These are phyloP conservation scores for Alcis repandata DNA, from an alignment of 2,888 invertebrate genomes.

Conservation along the genomic window DNA sequence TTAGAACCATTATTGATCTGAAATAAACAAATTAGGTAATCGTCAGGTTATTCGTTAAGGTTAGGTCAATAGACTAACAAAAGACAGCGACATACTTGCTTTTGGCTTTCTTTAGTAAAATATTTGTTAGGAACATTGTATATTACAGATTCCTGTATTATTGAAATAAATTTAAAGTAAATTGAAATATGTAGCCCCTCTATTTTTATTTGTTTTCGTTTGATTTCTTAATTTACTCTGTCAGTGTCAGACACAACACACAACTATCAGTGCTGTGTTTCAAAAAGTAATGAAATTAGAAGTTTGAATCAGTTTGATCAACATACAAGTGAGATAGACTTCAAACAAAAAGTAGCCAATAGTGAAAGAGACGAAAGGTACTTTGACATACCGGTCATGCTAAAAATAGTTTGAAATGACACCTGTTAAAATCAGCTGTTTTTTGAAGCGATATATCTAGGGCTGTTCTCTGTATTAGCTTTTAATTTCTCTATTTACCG, in stretches of 20 bases:
- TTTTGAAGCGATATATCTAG: too few relatives aligned
- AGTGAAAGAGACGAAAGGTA: background rate
- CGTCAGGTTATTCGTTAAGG: background rate
- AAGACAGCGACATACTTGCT: constrained; percentile 89
- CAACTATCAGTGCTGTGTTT: too few relatives aligned
- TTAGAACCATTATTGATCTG: constrained; percentile 91
- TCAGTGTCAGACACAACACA: too few relatives aligned
- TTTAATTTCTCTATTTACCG: background rate
- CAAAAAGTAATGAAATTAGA: too few relatives aligned
- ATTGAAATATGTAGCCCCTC: too few relatives aligned
- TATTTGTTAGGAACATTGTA: constrained; percentile 89
- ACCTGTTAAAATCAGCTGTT: constrained; percentile 4
- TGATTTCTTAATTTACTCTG: background rate
- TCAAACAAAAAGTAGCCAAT: background rate
- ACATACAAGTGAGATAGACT: background rate
- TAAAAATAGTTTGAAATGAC: background rate
- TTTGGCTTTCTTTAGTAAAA: constrained; percentile 90
- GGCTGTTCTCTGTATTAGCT: background rate
- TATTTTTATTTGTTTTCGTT: background rate
- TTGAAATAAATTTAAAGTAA: too few relatives aligned
- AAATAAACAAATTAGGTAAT: constrained; percentile 53
- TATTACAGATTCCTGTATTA: background rate
- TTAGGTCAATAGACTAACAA: background rate
- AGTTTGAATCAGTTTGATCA: background rate
- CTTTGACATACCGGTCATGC: too few relatives aligned